Evolutionary conservation across 2,888 invertebrate genomes (phyloP), one percentile per base, ranked within the genome.

Genomic region (Apamea anceps): DNA sequence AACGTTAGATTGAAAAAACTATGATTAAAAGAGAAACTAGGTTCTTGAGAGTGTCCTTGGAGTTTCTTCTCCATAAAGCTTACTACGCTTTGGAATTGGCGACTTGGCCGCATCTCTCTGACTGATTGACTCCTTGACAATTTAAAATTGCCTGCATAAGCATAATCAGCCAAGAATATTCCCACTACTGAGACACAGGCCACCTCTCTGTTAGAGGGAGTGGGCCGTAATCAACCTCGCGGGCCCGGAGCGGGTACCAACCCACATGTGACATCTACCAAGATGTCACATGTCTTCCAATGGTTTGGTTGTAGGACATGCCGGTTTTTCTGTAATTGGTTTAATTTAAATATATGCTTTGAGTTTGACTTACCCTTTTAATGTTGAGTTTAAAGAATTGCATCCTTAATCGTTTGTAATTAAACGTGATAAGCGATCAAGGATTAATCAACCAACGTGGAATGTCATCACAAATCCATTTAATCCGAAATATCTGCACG

Each of bases 401-500:
- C 63, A 70, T 57, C 62, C 25, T 75, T 28, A 75, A 65, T 80
- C 62, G 45, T 15, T 70, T 7, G 28, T 21, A 76, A 81, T 81
- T 70, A 70, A 37, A 54, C 68, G 28, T n/a, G 80, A 70, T 81
- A 80, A 80, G 76, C 68, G 70, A 76, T 80, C 75, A 75, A 81
- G 21, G 48, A 65, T 81, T 81, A 70, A 80, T 80, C 62, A 75
- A 80, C 68, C 68, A 37, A 18, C 68, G 45, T 68, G 75, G 62
- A 75, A 80, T 80, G 80, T 68, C 68, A 81, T 63, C 48, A 48
- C 54, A 68, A 75, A 75, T 80, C 80, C 67, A 57, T 68, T 3
- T 80, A 68, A 80, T 75, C 80, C 54, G 25, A 75, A 67, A 75
- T 80, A 75, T 57, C 68, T 80, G 80, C 80, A 80, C 62, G 54